Evolutionary conservation across 1,140 invertebrate species (phyloP).

Genomic region (Xylocopa sonorina): DNA sequence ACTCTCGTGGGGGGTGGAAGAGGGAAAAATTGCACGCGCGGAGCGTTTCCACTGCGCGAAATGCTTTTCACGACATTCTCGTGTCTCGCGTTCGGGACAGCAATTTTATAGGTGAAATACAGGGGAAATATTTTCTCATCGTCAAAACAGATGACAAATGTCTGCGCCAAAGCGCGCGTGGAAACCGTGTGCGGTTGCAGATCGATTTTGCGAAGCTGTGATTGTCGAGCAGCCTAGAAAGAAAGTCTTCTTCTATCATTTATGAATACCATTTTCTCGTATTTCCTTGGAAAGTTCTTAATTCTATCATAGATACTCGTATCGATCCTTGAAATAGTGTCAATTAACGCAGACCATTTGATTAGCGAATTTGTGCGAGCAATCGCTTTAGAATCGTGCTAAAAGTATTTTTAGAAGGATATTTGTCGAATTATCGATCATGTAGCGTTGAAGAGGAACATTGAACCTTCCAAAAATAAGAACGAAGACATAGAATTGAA

Average conservation of each 20-base stretch:
- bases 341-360: background rate
- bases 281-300: background rate
- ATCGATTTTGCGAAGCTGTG: background rate
- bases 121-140: conserved; percentile 30
- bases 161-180: conserved; percentile 12
- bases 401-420: too few relatives aligned
- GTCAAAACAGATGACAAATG: conserved; percentile 31
- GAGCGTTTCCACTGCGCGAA: conserved; percentile 20
- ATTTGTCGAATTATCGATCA: too few relatives aligned
- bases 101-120: conserved; percentile 33
- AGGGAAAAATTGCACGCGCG: background rate
- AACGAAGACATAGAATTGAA: too few relatives aligned
- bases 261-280: background rate
- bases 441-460: too few relatives aligned
- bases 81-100: conserved; percentile 22
- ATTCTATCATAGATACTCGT: background rate
- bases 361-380: too few relatives aligned
- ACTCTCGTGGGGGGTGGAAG: too few relatives aligned
- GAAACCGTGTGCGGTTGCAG: conserved; percentile 11
- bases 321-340: background rate
- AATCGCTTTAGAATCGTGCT: too few relatives aligned
- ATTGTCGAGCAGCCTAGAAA: background rate
- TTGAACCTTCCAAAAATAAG: too few relatives aligned
- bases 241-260: background rate
- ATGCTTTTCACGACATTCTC: conserved; percentile 24